These are phyloP conservation scores for Sarcophaga subvicina DNA, from an alignment of 2,888 invertebrate genomes.

Conservation along the genomic window DNA sequence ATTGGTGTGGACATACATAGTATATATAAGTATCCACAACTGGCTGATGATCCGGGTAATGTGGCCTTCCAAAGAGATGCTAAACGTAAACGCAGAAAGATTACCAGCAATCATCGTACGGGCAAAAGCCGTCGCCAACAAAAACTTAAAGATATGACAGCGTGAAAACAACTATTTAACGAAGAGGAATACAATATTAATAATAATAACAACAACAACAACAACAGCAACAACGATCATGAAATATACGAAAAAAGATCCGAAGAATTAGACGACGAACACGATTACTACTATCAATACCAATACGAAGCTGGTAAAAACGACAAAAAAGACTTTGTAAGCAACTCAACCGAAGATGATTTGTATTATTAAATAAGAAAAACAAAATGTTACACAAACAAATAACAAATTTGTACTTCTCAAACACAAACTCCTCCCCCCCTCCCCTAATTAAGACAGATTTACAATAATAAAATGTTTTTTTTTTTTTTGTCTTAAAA, in stretches of 20 bases:
- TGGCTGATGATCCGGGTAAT: constrained; percentile 97
- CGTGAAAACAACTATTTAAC: constrained; percentile 73
- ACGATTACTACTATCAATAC: constrained; percentile 31
- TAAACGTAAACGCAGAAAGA: constrained; percentile 91
- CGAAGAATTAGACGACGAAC: constrained; percentile 2
- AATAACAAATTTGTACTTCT: constrained; percentile 12
- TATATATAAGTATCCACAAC: constrained; percentile 92
- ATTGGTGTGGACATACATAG: constrained; percentile 95
- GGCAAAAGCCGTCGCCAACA: constrained; percentile 93
- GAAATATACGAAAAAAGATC: constrained; percentile 60
- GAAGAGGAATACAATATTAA: constrained; percentile 56
- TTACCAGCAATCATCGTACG: constrained; percentile 88
- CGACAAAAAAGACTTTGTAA: constrained; percentile 66
- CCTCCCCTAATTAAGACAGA: constrained; percentile 19
- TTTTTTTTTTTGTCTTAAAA: constrained; percentile 22
- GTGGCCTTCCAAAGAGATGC: constrained; percentile 94
- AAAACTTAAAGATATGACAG: constrained; percentile 75
- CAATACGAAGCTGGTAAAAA: constrained; percentile 51
- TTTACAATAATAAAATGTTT: constrained; percentile 68
- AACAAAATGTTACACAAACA: constrained; percentile 54
- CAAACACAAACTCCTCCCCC: constrained; percentile 26
- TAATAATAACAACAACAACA: constrained; percentile 36
- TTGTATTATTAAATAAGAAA: constrained; percentile 70
- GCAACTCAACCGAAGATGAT: constrained; percentile 71
- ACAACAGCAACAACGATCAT: constrained; percentile 41